A percentile compares a stretch with the other conserved stretches of the same genome.
phyloP scores from a whole-genome alignment of 1,140 invertebrate genomes.

The Zaprionus kolodkinae region DNA sequence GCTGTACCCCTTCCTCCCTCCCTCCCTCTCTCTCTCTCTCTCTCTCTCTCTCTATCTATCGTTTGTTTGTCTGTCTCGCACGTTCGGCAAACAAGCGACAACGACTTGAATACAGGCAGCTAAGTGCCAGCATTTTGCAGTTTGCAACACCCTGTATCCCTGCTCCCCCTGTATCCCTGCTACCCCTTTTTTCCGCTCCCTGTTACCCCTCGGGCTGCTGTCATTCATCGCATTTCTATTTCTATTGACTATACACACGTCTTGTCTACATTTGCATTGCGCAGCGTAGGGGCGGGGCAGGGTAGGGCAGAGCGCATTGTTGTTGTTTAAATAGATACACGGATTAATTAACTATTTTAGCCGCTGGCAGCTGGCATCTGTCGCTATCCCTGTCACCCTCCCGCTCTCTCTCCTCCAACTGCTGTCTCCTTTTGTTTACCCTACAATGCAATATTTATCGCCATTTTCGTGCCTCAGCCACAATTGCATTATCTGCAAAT shows the following conservation, averaged over 20 bases:
- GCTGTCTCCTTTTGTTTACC: constrained; percentile 9
- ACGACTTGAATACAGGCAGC: constrained; percentile 42
- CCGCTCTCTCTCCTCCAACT: no score
- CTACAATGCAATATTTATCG: constrained; percentile 34
- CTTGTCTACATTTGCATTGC: constrained; percentile 15
- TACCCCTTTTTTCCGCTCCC: no score
- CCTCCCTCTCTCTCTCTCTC: background rate
- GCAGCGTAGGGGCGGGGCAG: no score
- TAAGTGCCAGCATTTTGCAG: constrained; percentile 33
- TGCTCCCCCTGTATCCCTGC: background rate
- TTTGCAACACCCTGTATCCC: background rate
- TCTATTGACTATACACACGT: constrained; percentile 36
- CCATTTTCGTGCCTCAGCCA: constrained; percentile 24
- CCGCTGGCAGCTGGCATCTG: constrained; percentile 17
- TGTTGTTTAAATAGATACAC: constrained; percentile 66
- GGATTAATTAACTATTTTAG: constrained; percentile 73
- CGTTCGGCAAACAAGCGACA: constrained; percentile 41
- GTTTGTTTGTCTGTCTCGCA: constrained; percentile 37
- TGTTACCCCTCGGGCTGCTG: background rate
- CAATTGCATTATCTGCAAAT: constrained; percentile 28
- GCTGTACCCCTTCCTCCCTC: no score
- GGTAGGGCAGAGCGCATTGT: constrained; percentile 12
- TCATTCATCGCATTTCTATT: constrained; percentile 25
- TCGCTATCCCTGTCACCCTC: background rate
- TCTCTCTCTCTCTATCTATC: background rate